These are phyloP conservation scores for Takifugu rubripes DNA, from an alignment of 2,797 vertebrate genomes.

Conservation along the genomic window DNA sequence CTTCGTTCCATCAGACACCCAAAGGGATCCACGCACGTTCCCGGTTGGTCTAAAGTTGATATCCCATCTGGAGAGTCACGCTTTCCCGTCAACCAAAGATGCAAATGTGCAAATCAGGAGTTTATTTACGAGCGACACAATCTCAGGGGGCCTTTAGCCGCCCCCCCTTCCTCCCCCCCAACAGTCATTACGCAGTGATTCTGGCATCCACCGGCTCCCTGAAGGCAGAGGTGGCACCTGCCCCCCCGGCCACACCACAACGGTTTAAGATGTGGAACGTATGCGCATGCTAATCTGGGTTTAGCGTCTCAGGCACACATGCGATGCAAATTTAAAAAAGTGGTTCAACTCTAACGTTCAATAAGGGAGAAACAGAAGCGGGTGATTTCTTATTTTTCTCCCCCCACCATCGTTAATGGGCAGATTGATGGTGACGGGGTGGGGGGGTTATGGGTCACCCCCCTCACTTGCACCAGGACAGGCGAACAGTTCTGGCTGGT, in stretches of 20 bases:
- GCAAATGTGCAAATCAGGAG: slow-evolving; percentile 66
- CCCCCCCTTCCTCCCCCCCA: slow-evolving; percentile 37
- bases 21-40: background rate
- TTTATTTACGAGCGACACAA: slow-evolving; percentile 70
- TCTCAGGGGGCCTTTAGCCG: slow-evolving; percentile 53
- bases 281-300: slow-evolving; percentile 49
- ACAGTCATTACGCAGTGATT: slow-evolving; percentile 77
- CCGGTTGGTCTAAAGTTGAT: slow-evolving; percentile 15
- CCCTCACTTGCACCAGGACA: slow-evolving; percentile 50
- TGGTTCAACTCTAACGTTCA: background rate
- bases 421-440: slow-evolving; percentile 43
- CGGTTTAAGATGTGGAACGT: slow-evolving; percentile 64
- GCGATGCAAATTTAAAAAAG: slow-evolving; percentile 29
- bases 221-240: slow-evolving; percentile 64
- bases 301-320: slow-evolving; percentile 36
- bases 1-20: background rate
- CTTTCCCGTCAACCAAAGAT: slow-evolving; percentile 22
- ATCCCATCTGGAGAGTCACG: slow-evolving; percentile 11
- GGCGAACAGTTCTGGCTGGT: slow-evolving; percentile 67
- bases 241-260: slow-evolving; percentile 65
- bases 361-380: too few relatives aligned
- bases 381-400: background rate
- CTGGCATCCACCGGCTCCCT: slow-evolving; percentile 59
- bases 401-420: slow-evolving; percentile 17
- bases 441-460: slow-evolving; percentile 60